Base-by-base conservation (phyloP, 2,888 invertebrate species). In the Chalcis sispes region DNA sequence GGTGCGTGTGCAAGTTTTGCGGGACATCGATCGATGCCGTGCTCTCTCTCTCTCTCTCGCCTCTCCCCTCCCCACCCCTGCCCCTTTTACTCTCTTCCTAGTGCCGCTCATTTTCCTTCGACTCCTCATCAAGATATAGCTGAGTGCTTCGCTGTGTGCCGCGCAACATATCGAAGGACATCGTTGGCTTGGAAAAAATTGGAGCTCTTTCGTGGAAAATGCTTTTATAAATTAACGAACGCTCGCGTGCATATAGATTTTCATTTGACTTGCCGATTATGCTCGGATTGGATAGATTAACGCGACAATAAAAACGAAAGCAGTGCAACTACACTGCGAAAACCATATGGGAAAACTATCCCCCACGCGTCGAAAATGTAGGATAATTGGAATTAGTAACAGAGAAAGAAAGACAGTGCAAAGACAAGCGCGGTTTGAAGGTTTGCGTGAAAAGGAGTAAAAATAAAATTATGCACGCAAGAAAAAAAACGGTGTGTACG, bases 1-100 rank as follows among this genome's bases (percentile, higher is more conserved):
- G 64, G 72, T 70, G 78, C 72, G 78, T 78, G 78, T 81, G 78
- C 79, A 78, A 85, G 83, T 82, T 86, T 86, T 83, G 82, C 85
- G 80, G 85, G 82, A 82, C 84, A 86, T 85, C 86, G 86, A 86
- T 86, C 86, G 85, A 78, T 78, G 72, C 79, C 64, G 74, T 32
- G 77, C 79, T 76, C 72, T 66, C 72, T 50, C 71, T 64, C 72
- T 61, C 67, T 71, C 75, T 65, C 72, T 61, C 71, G 64, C 64
- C 72, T 61, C 64, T 64, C 27, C 66, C 61, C 58, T 76, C 66
- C 48, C 66, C 65, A 69, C 56, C 70, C 59, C 66, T 58, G 65
- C 62, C 40, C 29, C 64, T 50, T 61, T 10, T 13, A 7, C n/a
- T 54, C 70, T 56, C 56, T 66, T 52, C 79, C 78, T 80, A 46